phyloP scores from a whole-genome alignment of 1,140 invertebrate species.

The Aphelenchoides avenae region DNA sequence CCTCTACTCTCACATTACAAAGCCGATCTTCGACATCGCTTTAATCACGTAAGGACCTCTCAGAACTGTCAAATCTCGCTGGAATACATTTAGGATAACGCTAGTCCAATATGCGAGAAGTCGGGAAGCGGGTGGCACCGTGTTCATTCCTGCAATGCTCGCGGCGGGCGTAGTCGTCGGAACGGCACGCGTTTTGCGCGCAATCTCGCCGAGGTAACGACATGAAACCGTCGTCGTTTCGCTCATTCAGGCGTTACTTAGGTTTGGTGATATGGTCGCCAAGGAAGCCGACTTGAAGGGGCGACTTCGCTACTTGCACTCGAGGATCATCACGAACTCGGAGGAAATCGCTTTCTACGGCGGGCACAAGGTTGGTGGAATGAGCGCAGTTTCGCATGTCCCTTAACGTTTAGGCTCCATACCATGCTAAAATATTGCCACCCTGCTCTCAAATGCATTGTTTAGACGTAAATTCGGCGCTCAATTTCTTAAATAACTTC shows the following conservation, averaged over 20 bases:
- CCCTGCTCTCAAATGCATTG: too few species aligned
- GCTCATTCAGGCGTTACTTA: constrained; percentile 51
- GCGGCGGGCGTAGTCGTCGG: constrained; percentile 59
- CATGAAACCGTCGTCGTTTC: constrained; percentile 5
- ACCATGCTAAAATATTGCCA: too few species aligned
- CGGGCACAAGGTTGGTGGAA: constrained; percentile 77
- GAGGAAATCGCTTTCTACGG: constrained; percentile 98
- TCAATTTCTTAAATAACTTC: too few species aligned
- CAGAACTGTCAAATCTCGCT: constrained; percentile 21
- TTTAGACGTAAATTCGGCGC: too few species aligned
- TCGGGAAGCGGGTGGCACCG: constrained; percentile 45
- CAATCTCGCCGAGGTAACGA: constrained; percentile 62
- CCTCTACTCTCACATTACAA: constrained; percentile 91
- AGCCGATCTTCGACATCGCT: constrained; percentile 79
- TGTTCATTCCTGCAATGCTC: constrained; percentile 56
- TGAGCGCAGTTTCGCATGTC: too few species aligned
- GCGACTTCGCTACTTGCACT: constrained; percentile 83
- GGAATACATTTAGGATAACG: constrained; percentile 25
- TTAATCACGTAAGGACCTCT: constrained; percentile 72
- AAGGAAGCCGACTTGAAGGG: constrained; percentile 89
- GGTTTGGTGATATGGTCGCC: constrained; percentile 87
- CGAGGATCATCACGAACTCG: constrained; percentile 86
- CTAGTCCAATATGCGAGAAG: constrained; percentile 38
- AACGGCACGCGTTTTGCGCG: constrained; percentile 71
- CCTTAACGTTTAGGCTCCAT: too few species aligned